Conservation (phyloP, 1,140 invertebrate genomes). For the Radopholus similis region DNA sequence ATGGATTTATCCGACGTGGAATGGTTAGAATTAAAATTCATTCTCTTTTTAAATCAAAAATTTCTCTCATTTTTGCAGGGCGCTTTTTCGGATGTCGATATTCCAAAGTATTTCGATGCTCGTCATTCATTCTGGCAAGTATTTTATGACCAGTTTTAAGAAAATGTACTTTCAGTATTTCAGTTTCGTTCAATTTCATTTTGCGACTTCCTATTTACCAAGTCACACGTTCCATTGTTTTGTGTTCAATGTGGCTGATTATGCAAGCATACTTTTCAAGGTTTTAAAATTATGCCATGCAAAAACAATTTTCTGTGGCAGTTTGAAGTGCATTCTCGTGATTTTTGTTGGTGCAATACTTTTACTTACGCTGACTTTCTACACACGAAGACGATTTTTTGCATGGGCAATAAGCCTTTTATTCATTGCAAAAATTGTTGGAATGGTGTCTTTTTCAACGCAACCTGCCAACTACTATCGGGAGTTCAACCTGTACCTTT, state of each 20-base stretch:
- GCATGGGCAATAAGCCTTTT: conserved; percentile 39
- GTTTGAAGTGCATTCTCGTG: conserved; percentile 24
- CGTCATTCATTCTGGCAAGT: conserved; percentile 18
- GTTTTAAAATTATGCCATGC: background rate
- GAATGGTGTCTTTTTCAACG: conserved; percentile 24
- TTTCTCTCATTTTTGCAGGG: no score
- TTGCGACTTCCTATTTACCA: conserved; percentile 4
- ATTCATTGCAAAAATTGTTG: conserved; percentile 32
- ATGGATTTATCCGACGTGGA: background rate
- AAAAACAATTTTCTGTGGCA: background rate
- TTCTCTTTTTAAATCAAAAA: conserved; percentile 26
- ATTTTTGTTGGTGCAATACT: conserved; percentile 3
- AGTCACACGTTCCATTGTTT: conserved; percentile 21
- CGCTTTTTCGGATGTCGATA: conserved; percentile 41
- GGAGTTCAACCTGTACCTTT: conserved; percentile 46
- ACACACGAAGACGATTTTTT: conserved; percentile 15
- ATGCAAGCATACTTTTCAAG: background rate
- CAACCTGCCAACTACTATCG: conserved; percentile 36
- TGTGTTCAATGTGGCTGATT: conserved; percentile 32
- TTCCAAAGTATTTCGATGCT: conserved; percentile 41
- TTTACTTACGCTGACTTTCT: conserved; percentile 16
- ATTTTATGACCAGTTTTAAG: conserved; percentile 14
- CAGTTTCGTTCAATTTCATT: conserved; percentile 32
- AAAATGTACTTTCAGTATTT: conserved; percentile 14
- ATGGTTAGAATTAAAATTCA: conserved; percentile 4